Evolutionary conservation across 2,888 invertebrate species (phyloP).

Genomic region (Callosobruchus maculatus): DNA sequence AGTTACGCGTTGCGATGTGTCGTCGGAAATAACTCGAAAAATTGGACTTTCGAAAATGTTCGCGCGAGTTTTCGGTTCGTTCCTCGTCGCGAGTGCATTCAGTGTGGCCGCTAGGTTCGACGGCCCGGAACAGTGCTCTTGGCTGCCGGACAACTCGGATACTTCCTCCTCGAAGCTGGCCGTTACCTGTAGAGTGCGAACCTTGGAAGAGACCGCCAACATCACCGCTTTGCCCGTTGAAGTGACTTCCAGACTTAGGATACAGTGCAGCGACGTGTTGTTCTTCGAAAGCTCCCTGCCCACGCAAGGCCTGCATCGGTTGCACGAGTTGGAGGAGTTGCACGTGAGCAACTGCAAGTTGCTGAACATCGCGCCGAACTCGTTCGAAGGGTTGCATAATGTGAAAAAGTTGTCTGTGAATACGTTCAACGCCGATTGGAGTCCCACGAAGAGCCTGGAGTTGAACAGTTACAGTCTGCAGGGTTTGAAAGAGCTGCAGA

Average conservation of each 20-base stretch:
- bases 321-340: constrained; percentile 72
- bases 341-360: constrained; percentile 77
- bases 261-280: constrained; percentile 75
- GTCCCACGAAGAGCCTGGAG: constrained; percentile 69
- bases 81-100: constrained; percentile 36
- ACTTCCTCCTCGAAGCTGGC: constrained; percentile 51
- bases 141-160: constrained; percentile 51
- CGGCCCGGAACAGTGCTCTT: constrained; percentile 50
- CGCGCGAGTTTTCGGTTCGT: constrained; percentile 47
- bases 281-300: constrained; percentile 75
- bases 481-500: constrained; percentile 75
- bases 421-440: constrained; percentile 79
- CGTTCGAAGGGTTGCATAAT: constrained; percentile 77
- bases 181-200: constrained; percentile 66
- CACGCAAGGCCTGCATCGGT: constrained; percentile 60
- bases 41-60: constrained; percentile 47
- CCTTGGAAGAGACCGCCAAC: constrained; percentile 67
- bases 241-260: constrained; percentile 66
- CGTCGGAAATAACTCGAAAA: constrained; percentile 33
- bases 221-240: constrained; percentile 65
- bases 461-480: constrained; percentile 67
- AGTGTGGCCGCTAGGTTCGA: constrained; percentile 42
- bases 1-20: neutral
- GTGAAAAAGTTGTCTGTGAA: constrained; percentile 74
- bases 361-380: constrained; percentile 68